phyloP scores from a whole-genome alignment of 1,140 invertebrate species.

The Saccostrea glomerata region DNA sequence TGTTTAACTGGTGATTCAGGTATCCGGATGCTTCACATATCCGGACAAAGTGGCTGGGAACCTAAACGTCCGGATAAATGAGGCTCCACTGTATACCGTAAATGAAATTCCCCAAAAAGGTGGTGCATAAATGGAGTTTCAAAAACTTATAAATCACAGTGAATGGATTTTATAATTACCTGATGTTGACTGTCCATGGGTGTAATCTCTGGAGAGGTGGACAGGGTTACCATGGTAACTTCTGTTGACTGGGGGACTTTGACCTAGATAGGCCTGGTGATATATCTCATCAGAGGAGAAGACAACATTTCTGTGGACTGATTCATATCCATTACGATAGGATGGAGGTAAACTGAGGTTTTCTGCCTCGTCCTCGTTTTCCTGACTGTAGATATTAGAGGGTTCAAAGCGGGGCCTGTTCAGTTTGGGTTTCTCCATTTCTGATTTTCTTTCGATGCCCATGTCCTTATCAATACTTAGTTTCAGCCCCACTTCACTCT shows the following conservation, averaged over 20 bases:
- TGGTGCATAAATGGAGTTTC: too few relatives aligned
- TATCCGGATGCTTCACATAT: too few relatives aligned
- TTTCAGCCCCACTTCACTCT: background rate
- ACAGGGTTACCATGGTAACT: conserved; percentile 21
- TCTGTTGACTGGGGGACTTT: conserved; percentile 17
- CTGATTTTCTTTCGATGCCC: background rate
- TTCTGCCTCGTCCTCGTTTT: conserved; percentile 40
- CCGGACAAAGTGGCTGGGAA: too few relatives aligned
- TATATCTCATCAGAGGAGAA: conserved; percentile 72
- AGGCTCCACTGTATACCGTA: too few relatives aligned
- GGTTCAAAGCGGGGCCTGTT: conserved; percentile 56
- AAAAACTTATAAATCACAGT: background rate
- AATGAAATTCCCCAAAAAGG: background rate
- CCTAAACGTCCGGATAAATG: too few relatives aligned
- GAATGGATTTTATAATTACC: background rate
- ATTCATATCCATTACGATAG: conserved; percentile 60
- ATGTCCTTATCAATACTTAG: conserved; percentile 35
- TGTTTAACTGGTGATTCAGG: too few relatives aligned
- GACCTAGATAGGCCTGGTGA: conserved; percentile 64
- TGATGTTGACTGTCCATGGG: background rate
- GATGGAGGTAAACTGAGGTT: conserved; percentile 31
- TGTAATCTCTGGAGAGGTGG: background rate
- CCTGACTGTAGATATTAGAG: conserved; percentile 45
- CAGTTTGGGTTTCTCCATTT: conserved; percentile 39
- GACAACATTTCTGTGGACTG: conserved; percentile 62